Conservation (phyloP, 2,888 invertebrate species). For the Synanthedon myopaeformis region DNA sequence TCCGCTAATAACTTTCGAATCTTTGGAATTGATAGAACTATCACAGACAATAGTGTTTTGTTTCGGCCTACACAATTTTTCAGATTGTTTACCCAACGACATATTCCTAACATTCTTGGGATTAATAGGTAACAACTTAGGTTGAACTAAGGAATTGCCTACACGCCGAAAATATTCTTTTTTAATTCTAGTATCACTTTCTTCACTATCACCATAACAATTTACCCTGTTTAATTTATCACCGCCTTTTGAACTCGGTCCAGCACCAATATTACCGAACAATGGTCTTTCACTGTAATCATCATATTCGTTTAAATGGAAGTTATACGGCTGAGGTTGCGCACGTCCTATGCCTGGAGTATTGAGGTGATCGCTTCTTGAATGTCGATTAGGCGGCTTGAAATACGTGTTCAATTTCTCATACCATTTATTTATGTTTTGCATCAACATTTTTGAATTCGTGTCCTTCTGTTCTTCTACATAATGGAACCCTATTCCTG, state of each 20-base stretch:
- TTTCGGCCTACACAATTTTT: not conserved
- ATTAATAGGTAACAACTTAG: conserved; percentile 24
- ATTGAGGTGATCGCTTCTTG: no score
- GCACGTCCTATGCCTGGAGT: not conserved
- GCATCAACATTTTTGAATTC: conserved; percentile 5
- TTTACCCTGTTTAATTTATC: conserved; percentile 9
- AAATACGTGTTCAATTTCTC: conserved; percentile 4
- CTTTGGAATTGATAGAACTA: not conserved
- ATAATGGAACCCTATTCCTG: not conserved
- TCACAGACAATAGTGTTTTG: not conserved
- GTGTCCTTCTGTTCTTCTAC: not conserved
- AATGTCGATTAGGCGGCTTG: not conserved
- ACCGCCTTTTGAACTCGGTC: not conserved
- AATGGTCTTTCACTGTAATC: no score
- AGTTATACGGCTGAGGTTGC: not conserved
- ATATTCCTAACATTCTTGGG: conserved; percentile 41
- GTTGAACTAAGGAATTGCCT: conserved; percentile 23
- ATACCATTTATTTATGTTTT: conserved; percentile 17
- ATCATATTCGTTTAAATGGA: no score
- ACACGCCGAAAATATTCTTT: conserved; percentile 25
- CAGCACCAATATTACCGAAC: not conserved
- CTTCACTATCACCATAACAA: conserved; percentile 11
- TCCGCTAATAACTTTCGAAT: not conserved
- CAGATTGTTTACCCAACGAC: conserved; percentile 29
- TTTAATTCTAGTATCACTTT: conserved; percentile 29